Evolutionary conservation across 92 coral and sea anemone genomes (phyloP), one percentile per base, ranked within the genome.

Genomic region (Palythoa heliodiscus): DNA sequence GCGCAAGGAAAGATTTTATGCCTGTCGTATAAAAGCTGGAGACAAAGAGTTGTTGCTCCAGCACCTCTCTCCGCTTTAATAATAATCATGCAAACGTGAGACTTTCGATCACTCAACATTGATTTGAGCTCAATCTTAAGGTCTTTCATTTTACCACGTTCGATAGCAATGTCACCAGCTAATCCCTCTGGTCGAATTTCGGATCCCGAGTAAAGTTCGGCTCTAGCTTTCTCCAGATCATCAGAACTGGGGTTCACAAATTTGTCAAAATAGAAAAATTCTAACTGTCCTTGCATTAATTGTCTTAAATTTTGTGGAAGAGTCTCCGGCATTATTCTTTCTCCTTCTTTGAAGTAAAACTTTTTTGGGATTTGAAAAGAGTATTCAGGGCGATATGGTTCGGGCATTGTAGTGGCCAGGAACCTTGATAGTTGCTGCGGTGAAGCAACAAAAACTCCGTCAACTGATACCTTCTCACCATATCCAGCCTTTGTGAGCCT

Each of bases 41-140:
- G 71, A 63, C 96, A 91, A 40, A 93, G 83, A 0, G 96, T 93
- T 43, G 94, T 93, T 82, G 92, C 90, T 52, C 96, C 96, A 8
- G 96, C 92, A 16, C 96, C 96, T 35, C 96, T 91, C 19, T 93
- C 94, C 6, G 96, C 94, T 67, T 93, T 93, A 11, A 93, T 79
- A 16, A 88, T 73, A 2, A 88, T 91, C 63, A 91, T 64, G 64
- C 90, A 79, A 14, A 93, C 89, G 15, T 85, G 96, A 2, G 91
- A 93, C 37, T 82, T 86, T 55, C 86, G 89, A 29, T 91, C 96
- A 37, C 35, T 89, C 25, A 80, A 25, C 75, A 93, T 48, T 10
- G 39, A 38, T 11, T 84, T 89, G 8, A 93, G 68, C 70, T 78
- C 92, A 70, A 61, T 87, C 80, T 91, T 91, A 15, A 93, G 52